Conservation (phyloP, 2,113 vertebrate genomes). For the Lipophrys pholis region DNA sequence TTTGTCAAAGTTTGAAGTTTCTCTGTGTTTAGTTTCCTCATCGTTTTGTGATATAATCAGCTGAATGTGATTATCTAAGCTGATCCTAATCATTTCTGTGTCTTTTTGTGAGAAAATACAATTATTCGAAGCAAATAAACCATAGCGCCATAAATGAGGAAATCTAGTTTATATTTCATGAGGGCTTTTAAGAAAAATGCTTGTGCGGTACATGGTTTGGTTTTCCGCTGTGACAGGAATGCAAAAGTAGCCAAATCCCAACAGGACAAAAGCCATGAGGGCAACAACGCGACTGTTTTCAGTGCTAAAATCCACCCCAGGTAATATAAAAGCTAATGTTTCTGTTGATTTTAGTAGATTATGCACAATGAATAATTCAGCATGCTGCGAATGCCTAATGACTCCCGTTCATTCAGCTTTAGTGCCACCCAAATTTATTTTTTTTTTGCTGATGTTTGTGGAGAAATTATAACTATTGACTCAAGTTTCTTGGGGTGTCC, state of each 20-base stretch:
- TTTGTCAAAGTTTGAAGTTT: too few relatives aligned
- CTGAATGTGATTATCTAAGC: too few relatives aligned
- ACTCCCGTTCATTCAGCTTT: conserved; percentile 46
- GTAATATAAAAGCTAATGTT: conserved; percentile 56
- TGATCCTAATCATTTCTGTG: too few relatives aligned
- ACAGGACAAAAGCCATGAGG: not conserved
- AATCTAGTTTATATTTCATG: too few relatives aligned
- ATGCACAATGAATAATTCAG: conserved; percentile 68
- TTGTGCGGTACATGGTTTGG: not conserved
- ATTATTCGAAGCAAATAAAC: too few relatives aligned
- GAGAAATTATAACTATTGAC: conserved; percentile 43
- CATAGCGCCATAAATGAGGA: too few relatives aligned
- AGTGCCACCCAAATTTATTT: conserved; percentile 8
- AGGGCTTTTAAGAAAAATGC: not conserved
- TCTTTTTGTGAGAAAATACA: too few relatives aligned
- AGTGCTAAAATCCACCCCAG: conserved; percentile 9
- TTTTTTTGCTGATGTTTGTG: conserved; percentile 56
- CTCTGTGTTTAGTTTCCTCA: too few relatives aligned
- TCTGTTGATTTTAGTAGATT: conserved; percentile 57
- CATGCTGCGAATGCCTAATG: conserved; percentile 50
- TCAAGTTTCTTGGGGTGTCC: conserved; percentile 30
- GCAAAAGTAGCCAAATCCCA: not conserved
- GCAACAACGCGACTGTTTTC: not conserved
- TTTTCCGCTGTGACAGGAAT: not conserved
- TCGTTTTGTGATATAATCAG: too few relatives aligned